Conservation (phyloP, 1,140 invertebrate species). For the Lycorma delicatula region DNA sequence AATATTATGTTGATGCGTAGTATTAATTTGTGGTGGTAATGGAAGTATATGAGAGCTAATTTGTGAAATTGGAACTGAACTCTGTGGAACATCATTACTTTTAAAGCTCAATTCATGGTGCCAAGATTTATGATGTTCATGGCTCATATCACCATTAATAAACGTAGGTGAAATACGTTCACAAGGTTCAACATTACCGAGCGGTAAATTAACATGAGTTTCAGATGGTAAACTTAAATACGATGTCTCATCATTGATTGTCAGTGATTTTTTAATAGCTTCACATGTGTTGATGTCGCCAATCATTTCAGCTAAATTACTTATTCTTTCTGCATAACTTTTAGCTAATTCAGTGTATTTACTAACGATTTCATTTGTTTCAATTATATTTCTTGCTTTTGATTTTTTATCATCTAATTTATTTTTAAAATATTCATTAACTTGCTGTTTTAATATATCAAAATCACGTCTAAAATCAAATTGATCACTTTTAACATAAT, state of each 20-base stretch:
- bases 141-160: neutral
- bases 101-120: too few relatives aligned
- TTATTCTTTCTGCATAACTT: neutral
- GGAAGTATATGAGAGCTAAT: too few relatives aligned
- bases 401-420: neutral
- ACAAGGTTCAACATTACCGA: neutral
- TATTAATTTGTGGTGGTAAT: too few relatives aligned
- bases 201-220: neutral
- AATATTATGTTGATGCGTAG: too few relatives aligned
- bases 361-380: neutral
- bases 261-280: too few relatives aligned
- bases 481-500: too few relatives aligned
- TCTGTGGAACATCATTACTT: too few relatives aligned
- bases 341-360: conserved; percentile 1
- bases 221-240: neutral
- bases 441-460: neutral
- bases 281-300: neutral
- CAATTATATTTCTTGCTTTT: too few relatives aligned
- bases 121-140: too few relatives aligned
- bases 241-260: conserved; percentile 1
- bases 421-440: neutral
- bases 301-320: neutral
- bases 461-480: too few relatives aligned
- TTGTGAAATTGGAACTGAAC: too few relatives aligned
- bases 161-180: neutral